phyloP scores from a whole-genome alignment of 2,113 vertebrate genomes.

The Cryptotis parvus region DNA sequence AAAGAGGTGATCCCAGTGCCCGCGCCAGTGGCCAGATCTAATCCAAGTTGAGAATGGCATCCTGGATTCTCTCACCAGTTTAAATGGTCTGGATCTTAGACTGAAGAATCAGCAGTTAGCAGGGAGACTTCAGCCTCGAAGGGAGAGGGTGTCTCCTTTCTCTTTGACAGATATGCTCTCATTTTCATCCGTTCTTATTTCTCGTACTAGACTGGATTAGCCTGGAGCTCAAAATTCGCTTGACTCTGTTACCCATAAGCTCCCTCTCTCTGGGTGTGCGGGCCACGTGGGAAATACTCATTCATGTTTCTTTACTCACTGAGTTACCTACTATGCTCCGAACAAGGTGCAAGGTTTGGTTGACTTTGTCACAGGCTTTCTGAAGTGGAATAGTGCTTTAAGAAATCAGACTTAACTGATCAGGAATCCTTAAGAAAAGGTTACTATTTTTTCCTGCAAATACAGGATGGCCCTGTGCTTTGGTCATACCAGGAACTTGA shows the following conservation, averaged over 20 bases:
- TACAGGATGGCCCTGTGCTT: not conserved
- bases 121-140: not conserved
- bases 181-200: not conserved
- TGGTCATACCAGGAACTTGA: not conserved
- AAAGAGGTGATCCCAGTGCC: not conserved
- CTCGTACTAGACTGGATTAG: not conserved
- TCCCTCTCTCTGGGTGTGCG: not conserved
- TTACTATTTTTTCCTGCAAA: not conserved
- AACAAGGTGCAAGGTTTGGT: not conserved
- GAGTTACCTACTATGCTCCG: not conserved
- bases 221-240: not conserved
- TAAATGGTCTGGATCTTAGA: not conserved
- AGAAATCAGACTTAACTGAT: not conserved
- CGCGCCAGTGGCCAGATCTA: too few species aligned
- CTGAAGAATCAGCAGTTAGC: not conserved
- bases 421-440: not conserved
- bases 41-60: not conserved
- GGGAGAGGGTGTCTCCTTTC: not conserved
- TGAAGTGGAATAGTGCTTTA: not conserved
- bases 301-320: not conserved
- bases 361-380: not conserved
- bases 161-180: not conserved
- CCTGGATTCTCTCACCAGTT: not conserved
- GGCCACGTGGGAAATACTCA: not conserved
- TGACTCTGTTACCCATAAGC: not conserved